phyloP scores from a whole-genome alignment of 2,113 vertebrate genomes.

The Dissostichus mawsoni region DNA sequence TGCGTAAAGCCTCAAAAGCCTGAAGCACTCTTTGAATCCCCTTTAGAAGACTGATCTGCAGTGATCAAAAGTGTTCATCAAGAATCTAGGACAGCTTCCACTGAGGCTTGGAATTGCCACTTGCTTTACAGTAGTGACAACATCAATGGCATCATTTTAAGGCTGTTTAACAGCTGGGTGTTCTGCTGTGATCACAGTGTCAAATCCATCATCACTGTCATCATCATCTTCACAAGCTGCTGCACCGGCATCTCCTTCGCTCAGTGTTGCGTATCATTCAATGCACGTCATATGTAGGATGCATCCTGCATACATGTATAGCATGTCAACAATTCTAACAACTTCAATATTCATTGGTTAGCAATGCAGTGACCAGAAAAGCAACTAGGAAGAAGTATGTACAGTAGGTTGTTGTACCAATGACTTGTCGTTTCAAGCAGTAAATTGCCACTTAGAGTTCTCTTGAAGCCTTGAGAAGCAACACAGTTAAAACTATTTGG shows the following conservation, averaged over 20 bases:
- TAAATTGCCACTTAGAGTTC: neutral
- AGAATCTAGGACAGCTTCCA: slow-evolving; percentile 26
- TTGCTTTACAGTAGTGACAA: neutral
- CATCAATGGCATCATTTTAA: slow-evolving; percentile 6
- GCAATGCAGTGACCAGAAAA: neutral
- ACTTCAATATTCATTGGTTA: too few relatives aligned
- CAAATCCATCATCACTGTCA: neutral
- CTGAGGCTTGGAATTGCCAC: neutral
- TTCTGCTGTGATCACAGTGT: slow-evolving; percentile 13
- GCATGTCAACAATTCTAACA: too few relatives aligned
- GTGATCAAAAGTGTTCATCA: slow-evolving; percentile 16
- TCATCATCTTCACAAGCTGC: neutral
- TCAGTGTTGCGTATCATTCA: too few relatives aligned
- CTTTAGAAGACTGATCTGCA: slow-evolving; percentile 8
- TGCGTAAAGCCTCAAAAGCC: slow-evolving; percentile 23
- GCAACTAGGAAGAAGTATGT: neutral
- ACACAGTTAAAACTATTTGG: neutral
- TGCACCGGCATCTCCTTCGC: neutral
- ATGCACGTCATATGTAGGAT: too few relatives aligned
- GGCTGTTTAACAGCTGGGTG: slow-evolving; percentile 8
- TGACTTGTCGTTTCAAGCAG: neutral
- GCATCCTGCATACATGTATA: neutral
- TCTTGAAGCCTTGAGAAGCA: neutral
- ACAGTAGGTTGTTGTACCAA: neutral
- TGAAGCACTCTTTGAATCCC: slow-evolving; percentile 36